phyloP scores from a whole-genome alignment of 2,888 invertebrate genomes.

The Melieria picta region DNA sequence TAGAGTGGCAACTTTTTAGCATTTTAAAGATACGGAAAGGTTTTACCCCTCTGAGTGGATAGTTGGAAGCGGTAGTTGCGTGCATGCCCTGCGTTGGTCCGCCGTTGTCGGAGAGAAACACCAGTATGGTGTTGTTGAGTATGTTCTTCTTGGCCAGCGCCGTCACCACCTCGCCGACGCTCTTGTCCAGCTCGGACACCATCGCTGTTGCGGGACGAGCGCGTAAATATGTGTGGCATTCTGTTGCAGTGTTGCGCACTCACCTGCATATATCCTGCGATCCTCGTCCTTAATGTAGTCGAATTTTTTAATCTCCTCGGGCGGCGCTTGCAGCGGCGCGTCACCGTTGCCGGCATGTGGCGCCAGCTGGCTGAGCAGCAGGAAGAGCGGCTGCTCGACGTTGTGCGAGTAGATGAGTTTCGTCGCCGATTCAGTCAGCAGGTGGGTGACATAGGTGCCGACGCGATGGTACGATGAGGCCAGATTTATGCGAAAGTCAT shows the following conservation, averaged over 20 bases:
- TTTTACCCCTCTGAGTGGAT: slow-evolving; percentile 79
- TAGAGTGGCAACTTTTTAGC: neutral
- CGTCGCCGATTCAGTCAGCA: slow-evolving; percentile 74
- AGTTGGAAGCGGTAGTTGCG: slow-evolving; percentile 80
- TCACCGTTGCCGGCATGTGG: slow-evolving; percentile 81
- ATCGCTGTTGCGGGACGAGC: slow-evolving; percentile 72
- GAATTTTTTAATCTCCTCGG: slow-evolving; percentile 75
- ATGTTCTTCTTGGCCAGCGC: slow-evolving; percentile 75
- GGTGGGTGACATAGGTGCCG: slow-evolving; percentile 75
- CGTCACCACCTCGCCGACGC: slow-evolving; percentile 80
- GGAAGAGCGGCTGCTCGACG: slow-evolving; percentile 73
- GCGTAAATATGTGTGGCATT: neutral
- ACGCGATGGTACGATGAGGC: slow-evolving; percentile 68
- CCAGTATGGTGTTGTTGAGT: slow-evolving; percentile 82
- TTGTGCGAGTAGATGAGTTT: slow-evolving; percentile 73
- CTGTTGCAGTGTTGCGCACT: slow-evolving; percentile 11
- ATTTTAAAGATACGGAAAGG: slow-evolving; percentile 9
- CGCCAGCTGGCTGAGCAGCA: slow-evolving; percentile 83
- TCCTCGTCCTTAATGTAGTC: slow-evolving; percentile 73
- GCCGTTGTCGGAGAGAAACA: slow-evolving; percentile 91
- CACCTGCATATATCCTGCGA: slow-evolving; percentile 76
- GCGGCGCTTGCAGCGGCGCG: slow-evolving; percentile 76
- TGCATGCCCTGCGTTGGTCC: slow-evolving; percentile 78
- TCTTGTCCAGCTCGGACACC: slow-evolving; percentile 85
- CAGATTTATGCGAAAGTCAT: slow-evolving; percentile 68